Evolutionary conservation across 2,113 vertebrate genomes (phyloP), one percentile per base, ranked within the genome.

Genomic region (Ptyas mucosa): DNA sequence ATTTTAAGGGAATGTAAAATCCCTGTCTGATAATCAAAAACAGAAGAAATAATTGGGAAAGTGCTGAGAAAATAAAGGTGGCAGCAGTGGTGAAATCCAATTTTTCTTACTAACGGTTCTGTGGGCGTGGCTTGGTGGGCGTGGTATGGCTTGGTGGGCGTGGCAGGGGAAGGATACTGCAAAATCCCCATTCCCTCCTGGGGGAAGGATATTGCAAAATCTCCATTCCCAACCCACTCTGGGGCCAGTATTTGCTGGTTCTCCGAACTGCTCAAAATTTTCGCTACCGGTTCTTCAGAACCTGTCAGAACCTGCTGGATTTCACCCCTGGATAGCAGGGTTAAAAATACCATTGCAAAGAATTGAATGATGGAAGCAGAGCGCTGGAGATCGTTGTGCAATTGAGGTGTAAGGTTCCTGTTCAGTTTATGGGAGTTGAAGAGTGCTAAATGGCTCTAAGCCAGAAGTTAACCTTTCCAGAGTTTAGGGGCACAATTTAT

Each of bases 1-100:
- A 94, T 94, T 94, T 94, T 91, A 53, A 64, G 34, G 43, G 39
- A 92, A 86, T 34, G 21, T 3, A 0, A 54, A 94, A 92, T 90
- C 93, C 88, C 94, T 95, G 94, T 93, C 95, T 93, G 92, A 85
- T 1, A 1, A 96, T 87, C 90, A 96, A 91, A 91, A 94, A 91
- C 87, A 81, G 69, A 54, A 57, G 10, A 1, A 26, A 75, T 24
- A 51, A 58, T 29, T 4, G 3, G 23, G 81, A 55, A 94, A 96
- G 2, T 96, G 91, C 94, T 94, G 93, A 88, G 92, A 93, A 92
- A 96, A 94, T 92, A 90, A 94, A 94, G 93, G 43, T 46, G 5
- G 43, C 43, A 46, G 43, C 43, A 46, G 43, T 46, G 43, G 43
- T 46, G 43, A 46, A 46, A 46, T 46, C 43, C 3, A 0, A 4